Evolutionary conservation across 2,888 invertebrate genomes (phyloP).

Genomic region (Caenorhabditis sulstoni): DNA sequence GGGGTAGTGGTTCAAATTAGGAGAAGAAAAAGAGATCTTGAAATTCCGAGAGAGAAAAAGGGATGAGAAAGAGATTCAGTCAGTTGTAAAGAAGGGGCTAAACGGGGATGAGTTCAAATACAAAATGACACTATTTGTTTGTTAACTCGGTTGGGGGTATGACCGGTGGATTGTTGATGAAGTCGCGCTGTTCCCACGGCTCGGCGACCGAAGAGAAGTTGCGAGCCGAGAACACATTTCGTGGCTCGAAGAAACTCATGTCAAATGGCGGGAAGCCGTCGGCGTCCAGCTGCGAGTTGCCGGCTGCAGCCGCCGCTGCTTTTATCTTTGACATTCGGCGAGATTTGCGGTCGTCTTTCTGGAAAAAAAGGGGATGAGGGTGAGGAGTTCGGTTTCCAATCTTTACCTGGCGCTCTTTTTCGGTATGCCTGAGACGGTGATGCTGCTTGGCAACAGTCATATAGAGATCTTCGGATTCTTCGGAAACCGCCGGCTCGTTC

Average conservation of each 20-base stretch:
- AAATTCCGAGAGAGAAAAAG: slow-evolving; percentile 1
- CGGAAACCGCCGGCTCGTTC: too few species aligned
- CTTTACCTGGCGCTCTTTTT: too few species aligned
- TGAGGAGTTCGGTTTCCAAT: too few species aligned
- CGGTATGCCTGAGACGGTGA: too few species aligned
- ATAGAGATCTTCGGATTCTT: too few species aligned
- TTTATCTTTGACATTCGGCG: too few species aligned
- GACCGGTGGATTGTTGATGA: slow-evolving; percentile 22
- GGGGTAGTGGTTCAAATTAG: background rate
- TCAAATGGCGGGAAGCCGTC: slow-evolving; percentile 27
- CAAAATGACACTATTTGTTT: slow-evolving; percentile 33
- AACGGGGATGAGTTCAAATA: background rate
- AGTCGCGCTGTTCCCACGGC: slow-evolving; percentile 40
- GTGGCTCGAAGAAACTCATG: slow-evolving; percentile 17
- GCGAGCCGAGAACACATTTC: background rate
- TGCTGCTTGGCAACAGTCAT: too few species aligned
- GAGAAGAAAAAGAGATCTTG: slow-evolving; percentile 22
- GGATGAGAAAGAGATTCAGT: slow-evolving; percentile 28
- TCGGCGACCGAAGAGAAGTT: slow-evolving; percentile 16
- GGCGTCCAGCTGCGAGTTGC: slow-evolving; percentile 3
- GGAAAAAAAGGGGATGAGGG: too few species aligned
- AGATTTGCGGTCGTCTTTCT: too few species aligned
- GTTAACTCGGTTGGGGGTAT: background rate
- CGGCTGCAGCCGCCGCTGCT: background rate
- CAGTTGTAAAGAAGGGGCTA: slow-evolving; percentile 1